Evolutionary conservation across 2,797 vertebrate genomes (phyloP).

Genomic region (Borostomias antarcticus): DNA sequence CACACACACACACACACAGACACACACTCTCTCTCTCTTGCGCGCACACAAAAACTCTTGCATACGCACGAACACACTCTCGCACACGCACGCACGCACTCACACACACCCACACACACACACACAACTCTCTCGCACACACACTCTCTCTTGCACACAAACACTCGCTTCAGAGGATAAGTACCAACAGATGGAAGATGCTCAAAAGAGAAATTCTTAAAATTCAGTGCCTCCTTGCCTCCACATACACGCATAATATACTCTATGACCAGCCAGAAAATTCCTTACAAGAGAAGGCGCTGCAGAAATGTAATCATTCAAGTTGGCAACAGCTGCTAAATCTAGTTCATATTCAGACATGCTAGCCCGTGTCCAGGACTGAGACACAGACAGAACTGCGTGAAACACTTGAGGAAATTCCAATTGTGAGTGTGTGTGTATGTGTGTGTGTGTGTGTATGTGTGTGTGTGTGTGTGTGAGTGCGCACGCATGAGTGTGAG

Average conservation of each 20-base stretch:
- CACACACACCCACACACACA: not conserved
- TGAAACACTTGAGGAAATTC: constrained; percentile 59
- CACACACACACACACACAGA: constrained; percentile 12
- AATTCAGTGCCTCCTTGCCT: constrained; percentile 4
- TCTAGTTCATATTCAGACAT: constrained; percentile 49
- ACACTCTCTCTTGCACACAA: constrained; percentile 33
- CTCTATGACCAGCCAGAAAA: not conserved
- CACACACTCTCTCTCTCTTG: constrained; percentile 16
- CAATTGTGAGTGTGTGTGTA: constrained; percentile 37
- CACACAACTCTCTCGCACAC: constrained; percentile 12
- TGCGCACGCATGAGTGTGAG: constrained; percentile 22
- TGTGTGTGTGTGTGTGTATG: constrained; percentile 24
- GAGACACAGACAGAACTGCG: constrained; percentile 43
- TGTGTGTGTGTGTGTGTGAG: not conserved
- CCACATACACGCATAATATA: constrained; percentile 51
- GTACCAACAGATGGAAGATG: constrained; percentile 72
- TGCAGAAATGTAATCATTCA: constrained; percentile 52
- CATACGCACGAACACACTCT: too few relatives aligned
- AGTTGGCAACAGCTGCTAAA: constrained; percentile 64
- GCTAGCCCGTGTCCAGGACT: constrained; percentile 52
- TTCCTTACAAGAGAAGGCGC: not conserved
- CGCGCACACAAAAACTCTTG: too few relatives aligned
- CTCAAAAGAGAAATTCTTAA: constrained; percentile 45
- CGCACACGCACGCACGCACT: not conserved
- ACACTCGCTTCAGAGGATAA: constrained; percentile 68